Evolutionary conservation across 2,888 invertebrate species (phyloP).

Genomic region (Petrolisthes manimaculis): DNA sequence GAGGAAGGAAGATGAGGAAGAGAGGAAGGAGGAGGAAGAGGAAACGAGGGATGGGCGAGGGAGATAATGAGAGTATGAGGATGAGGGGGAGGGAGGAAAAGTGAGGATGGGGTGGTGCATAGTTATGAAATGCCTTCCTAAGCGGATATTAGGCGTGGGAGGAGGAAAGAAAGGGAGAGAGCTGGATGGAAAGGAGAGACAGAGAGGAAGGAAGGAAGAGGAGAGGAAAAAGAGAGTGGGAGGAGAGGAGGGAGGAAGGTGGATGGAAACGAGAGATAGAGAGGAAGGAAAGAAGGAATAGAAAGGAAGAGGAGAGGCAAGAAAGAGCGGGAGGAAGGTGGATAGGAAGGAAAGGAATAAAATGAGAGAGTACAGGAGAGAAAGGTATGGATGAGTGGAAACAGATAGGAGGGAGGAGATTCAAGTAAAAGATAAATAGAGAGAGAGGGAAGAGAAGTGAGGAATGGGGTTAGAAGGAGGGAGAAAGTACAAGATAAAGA

Average conservation of each 20-base stretch:
- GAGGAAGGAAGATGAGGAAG: conserved; percentile 1
- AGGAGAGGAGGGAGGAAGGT: background rate
- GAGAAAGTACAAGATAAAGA: background rate
- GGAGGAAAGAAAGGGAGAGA: background rate
- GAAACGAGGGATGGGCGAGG: background rate
- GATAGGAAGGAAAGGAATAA: too few species aligned
- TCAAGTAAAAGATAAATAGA: background rate
- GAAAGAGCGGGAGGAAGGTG: background rate
- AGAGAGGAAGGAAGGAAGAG: background rate
- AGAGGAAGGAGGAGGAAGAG: background rate
- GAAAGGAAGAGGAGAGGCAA: background rate
- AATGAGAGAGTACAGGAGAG: conserved; percentile 11
- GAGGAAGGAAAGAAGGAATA: background rate
- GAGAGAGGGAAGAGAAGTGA: background rate
- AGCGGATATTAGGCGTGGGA: background rate
- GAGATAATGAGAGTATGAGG: too few species aligned
- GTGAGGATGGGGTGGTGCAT: too few species aligned
- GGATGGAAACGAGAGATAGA: background rate
- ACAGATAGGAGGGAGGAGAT: background rate
- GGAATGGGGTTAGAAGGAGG: background rate
- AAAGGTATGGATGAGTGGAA: background rate
- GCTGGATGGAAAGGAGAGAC: background rate
- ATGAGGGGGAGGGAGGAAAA: too few species aligned
- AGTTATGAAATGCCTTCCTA: too few species aligned
- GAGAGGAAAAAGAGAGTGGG: background rate